These are phyloP conservation scores for Mantis religiosa DNA, from an alignment of 2,888 invertebrate genomes.

Conservation along the genomic window DNA sequence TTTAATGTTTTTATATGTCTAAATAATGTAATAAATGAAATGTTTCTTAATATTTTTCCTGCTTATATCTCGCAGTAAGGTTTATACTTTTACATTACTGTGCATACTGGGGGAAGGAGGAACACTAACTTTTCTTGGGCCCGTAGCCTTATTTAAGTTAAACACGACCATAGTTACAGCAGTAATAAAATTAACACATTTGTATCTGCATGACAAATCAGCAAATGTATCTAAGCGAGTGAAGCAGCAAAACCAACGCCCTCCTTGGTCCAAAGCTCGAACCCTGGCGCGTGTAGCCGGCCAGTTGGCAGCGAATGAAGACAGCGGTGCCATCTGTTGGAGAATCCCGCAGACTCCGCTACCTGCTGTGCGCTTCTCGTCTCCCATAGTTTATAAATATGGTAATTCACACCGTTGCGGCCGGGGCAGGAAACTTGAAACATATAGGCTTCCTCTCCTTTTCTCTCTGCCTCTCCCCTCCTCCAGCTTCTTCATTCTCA, in stretches of 20 bases:
- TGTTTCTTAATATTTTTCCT: no score
- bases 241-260: neutral
- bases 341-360: neutral
- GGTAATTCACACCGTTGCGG: neutral
- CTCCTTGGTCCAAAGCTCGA: neutral
- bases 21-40: no score
- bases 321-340: neutral
- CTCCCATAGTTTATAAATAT: neutral
- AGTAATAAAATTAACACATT: neutral
- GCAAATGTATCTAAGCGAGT: neutral
- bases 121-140: no score
- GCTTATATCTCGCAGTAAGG: no score
- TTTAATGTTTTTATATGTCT: no score
- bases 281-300: neutral
- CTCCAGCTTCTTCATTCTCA: neutral
- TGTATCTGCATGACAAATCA: neutral
- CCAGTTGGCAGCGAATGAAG: neutral
- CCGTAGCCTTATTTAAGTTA: no score
- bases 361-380: neutral
- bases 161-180: neutral
- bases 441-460: conserved; percentile 1
- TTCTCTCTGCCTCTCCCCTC: neutral
- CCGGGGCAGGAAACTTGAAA: conserved; percentile 1
- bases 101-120: no score
- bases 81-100: no score